Evolutionary conservation across 2,113 vertebrate genomes (phyloP), one percentile per base, ranked within the genome.

Genomic region (Xenus cinereus): DNA sequence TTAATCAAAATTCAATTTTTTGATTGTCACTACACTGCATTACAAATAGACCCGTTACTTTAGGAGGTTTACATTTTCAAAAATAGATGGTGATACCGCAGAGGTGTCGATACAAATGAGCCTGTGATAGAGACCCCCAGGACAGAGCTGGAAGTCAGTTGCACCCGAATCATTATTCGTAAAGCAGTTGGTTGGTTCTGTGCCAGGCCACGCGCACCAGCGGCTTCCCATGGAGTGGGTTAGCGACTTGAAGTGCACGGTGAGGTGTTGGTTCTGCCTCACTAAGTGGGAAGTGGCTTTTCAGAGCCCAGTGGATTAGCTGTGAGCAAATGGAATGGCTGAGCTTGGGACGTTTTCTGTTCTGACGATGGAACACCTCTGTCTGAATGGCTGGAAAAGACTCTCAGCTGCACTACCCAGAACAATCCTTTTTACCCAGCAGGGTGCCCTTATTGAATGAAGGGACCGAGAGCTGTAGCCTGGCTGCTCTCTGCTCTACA

Each of bases 41-140:
- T 87, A 35, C 43, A 94, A 68, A 81, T 67, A 67, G 76, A 46
- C 71, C 54, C 3, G 14, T 97, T 76, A 93, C 80, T 88, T 96
- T 43, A 56, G 84, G 94, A 95, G 71, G 76, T 94, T 56, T 84
- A 51, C 7, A n/a, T 97, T 96, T 97, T 91, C 83, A 83, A 37
- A 88, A 74, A 32, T 18, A 89, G 50, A 50, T 53, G 53, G 59
- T 18, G 78, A 22, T 59, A 59, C 60, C 74, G 56, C 69, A 56
- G 73, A 90, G 68, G 46, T 89, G 37, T 27, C n/a, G 20, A 0
- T 2, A 16, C 16, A 7, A 17, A 30, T n/a, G 28, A 72, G 39
- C 37, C 26, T 33, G 26, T 51, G 74, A 21, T 2, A 33, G 32
- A 39, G 69, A 37, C 41, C 26, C 13, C 18, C 0, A 20, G 37